Conservation (phyloP, 2,888 invertebrate genomes). For the Herminia tarsipennalis region DNA sequence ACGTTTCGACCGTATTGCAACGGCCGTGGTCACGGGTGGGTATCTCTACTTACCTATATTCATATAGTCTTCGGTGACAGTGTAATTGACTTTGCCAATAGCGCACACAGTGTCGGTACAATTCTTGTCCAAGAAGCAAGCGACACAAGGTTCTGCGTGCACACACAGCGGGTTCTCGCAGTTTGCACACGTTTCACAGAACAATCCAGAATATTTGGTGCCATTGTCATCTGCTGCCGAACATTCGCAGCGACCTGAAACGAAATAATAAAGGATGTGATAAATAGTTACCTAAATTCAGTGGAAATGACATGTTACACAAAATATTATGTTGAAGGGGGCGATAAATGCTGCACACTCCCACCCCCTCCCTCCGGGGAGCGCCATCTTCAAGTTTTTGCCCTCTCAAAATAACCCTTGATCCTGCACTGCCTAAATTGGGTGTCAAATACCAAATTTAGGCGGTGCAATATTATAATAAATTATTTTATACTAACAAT, state of each 20-base stretch:
- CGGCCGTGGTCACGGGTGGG: no score
- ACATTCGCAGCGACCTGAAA: slow-evolving; percentile 74
- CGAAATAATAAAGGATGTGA: not conserved
- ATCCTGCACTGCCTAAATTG: no score
- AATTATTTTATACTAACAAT: no score
- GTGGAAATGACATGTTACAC: no score
- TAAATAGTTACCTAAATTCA: not conserved
- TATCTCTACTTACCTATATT: slow-evolving; percentile 52
- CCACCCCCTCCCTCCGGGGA: no score
- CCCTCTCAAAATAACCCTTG: no score
- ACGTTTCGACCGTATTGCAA: no score
- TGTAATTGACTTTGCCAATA: slow-evolving; percentile 68
- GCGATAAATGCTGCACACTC: no score
- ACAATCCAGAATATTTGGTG: slow-evolving; percentile 72
- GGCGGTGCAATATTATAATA: no score
- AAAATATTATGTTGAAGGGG: no score
- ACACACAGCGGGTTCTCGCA: slow-evolving; percentile 81
- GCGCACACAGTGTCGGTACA: slow-evolving; percentile 67
- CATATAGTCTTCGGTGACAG: slow-evolving; percentile 57
- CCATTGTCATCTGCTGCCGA: slow-evolving; percentile 50
- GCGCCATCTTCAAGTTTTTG: no score
- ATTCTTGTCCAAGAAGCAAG: slow-evolving; percentile 65
- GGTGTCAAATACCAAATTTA: no score
- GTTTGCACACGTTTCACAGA: slow-evolving; percentile 81
- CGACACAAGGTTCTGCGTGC: slow-evolving; percentile 77